phyloP scores from a whole-genome alignment of 2,797 vertebrate genomes.

The Propithecus perrieri region DNA sequence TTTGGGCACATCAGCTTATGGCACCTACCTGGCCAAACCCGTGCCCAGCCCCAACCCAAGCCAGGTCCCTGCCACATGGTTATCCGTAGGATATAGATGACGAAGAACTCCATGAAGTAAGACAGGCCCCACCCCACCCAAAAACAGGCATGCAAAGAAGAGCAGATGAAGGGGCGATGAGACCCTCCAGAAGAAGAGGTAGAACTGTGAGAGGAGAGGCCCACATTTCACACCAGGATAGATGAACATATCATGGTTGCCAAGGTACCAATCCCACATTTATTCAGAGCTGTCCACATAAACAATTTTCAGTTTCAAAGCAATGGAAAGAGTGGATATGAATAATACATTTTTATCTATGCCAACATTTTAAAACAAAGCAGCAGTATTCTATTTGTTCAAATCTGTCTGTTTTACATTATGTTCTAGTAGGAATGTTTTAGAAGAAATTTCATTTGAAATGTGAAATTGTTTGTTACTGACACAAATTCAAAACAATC shows the following conservation, averaged over 20 bases:
- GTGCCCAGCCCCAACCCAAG: neutral
- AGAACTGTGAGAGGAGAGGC: conserved; percentile 53
- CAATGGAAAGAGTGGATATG: conserved; percentile 47
- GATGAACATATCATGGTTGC: neutral
- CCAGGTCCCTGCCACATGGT: neutral
- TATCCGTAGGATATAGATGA: neutral
- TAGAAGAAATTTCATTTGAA: conserved; percentile 74
- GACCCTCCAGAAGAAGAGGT: neutral
- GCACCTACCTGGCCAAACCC: neutral
- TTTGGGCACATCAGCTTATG: neutral
- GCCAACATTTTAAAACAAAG: conserved; percentile 79
- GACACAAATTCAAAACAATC: conserved; percentile 73
- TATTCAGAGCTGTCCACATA: conserved; percentile 66
- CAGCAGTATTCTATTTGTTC: conserved; percentile 70
- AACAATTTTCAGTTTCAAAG: conserved; percentile 66
- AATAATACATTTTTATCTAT: conserved; percentile 78
- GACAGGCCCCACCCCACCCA: neutral
- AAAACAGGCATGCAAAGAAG: neutral
- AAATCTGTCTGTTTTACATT: conserved; percentile 72
- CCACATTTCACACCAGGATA: neutral
- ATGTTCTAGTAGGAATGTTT: conserved; percentile 65
- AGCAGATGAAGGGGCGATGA: neutral
- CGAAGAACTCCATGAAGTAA: neutral
- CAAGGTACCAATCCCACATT: conserved; percentile 48
- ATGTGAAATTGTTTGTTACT: conserved; percentile 74